Conservation (phyloP, 2,113 vertebrate genomes). For the Salvelinus alpinus region DNA sequence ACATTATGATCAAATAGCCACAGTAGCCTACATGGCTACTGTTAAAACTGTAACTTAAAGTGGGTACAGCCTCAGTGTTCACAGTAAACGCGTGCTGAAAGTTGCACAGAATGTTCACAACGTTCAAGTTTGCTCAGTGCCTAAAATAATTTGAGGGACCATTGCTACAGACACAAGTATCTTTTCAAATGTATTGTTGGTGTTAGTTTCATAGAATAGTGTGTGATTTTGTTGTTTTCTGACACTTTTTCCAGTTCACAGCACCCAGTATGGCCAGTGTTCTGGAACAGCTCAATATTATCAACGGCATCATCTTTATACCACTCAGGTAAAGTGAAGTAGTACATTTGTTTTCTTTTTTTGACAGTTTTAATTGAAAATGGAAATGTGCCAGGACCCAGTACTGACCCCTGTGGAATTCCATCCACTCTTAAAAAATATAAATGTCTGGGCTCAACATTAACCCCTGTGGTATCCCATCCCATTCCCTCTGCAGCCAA, state of each 20-base stretch:
- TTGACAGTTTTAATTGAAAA: neutral
- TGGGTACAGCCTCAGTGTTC: too few relatives aligned
- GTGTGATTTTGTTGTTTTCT: neutral
- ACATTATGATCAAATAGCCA: too few relatives aligned
- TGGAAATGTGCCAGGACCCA: neutral
- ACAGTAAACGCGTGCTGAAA: too few relatives aligned
- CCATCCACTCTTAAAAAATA: neutral
- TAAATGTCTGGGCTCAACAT: neutral
- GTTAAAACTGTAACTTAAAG: too few relatives aligned
- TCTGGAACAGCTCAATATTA: slow-evolving; percentile 96
- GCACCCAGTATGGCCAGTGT: slow-evolving; percentile 97
- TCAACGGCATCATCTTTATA: slow-evolving; percentile 99
- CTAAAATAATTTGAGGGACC: too few relatives aligned
- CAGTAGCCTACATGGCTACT: too few relatives aligned
- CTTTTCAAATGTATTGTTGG: too few relatives aligned
- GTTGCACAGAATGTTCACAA: too few relatives aligned
- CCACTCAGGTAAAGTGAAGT: slow-evolving; percentile 86
- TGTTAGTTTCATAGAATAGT: too few relatives aligned
- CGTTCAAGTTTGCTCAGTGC: too few relatives aligned
- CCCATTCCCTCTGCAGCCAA: slow-evolving; percentile 75
- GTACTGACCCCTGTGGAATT: neutral
- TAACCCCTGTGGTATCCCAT: neutral
- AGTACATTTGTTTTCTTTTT: neutral
- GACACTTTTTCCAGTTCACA: slow-evolving; percentile 81
- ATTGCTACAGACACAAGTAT: too few relatives aligned